A percentile compares a stretch with the other conserved stretches of the same genome.
Conservation (phyloP, 1,140 invertebrate genomes). For the Helicoverpa zea region DNA sequence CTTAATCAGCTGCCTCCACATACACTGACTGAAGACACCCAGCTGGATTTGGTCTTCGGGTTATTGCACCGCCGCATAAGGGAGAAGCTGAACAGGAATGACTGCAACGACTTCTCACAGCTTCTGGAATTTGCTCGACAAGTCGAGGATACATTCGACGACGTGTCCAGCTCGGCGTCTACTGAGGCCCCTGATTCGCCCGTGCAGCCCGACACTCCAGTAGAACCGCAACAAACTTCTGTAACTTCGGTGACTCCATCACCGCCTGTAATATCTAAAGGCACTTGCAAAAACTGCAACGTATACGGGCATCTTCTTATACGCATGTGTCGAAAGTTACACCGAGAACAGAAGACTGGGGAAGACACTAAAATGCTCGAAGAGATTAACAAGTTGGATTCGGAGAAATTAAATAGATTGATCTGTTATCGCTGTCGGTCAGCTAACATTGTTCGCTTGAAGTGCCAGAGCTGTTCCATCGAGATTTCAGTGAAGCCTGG, state of each 20-base stretch:
- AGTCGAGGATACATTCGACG: not conserved
- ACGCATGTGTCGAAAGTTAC: not conserved
- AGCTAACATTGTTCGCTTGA: not conserved
- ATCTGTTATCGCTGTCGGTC: not conserved
- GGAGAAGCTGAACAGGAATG: not conserved
- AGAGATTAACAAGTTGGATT: not conserved
- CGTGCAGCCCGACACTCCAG: not conserved
- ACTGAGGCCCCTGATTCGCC: not conserved
- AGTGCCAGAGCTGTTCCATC: not conserved
- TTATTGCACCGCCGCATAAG: not conserved
- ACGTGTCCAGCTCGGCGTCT: not conserved
- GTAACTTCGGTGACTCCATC: not conserved
- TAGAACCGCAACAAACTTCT: too few relatives aligned
- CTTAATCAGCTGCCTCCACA: not conserved
- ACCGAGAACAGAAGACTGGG: not conserved
- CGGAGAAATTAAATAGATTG: not conserved
- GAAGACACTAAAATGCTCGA: not conserved
- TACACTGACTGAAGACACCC: not conserved
- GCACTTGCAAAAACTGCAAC: not conserved
- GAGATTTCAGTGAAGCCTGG: not conserved
- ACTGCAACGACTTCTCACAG: not conserved
- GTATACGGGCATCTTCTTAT: not conserved
- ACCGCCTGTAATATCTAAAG: not conserved
- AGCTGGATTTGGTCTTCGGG: not conserved
- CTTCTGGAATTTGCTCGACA: not conserved